Percentiles rank a stretch among this genome's conserved stretches.
Evolutionary conservation across 2,888 invertebrate species (phyloP).

Genomic region (Lomographa bimaculata): DNA sequence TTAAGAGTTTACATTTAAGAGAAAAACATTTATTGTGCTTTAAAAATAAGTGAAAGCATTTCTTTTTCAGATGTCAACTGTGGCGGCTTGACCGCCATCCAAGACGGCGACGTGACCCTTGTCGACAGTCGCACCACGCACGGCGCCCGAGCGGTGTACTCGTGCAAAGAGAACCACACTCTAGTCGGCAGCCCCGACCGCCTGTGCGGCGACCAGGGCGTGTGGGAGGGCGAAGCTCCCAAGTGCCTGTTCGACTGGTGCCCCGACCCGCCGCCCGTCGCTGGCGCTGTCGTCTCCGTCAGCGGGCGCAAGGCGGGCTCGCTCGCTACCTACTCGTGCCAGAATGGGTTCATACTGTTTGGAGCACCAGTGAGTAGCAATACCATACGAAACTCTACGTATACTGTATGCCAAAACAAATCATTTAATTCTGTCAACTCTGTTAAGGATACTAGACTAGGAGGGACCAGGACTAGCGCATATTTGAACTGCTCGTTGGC

Average conservation of each 20-base stretch:
- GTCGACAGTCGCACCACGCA: constrained; percentile 89
- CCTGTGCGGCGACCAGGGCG: constrained; percentile 88
- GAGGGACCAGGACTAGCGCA: no score
- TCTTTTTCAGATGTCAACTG: constrained; percentile 92
- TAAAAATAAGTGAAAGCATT: no score
- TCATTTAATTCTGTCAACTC: no score
- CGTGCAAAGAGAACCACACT: constrained; percentile 93
- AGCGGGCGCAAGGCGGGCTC: constrained; percentile 91
- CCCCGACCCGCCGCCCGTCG: constrained; percentile 90
- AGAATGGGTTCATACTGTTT: constrained; percentile 92
- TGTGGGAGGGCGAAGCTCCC: constrained; percentile 91
- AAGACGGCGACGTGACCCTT: constrained; percentile 88
- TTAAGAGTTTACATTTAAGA: no score
- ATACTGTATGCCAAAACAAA: no score
- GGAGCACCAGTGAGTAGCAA: constrained; percentile 92
- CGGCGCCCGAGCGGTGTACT: constrained; percentile 89
- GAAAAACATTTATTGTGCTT: no score
- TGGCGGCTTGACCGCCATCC: constrained; percentile 86
- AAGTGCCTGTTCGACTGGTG: constrained; percentile 95
- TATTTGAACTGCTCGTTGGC: no score
- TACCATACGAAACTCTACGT: no score
- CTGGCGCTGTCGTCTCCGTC: constrained; percentile 88
- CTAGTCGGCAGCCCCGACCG: constrained; percentile 89
- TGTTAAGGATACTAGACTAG: no score
- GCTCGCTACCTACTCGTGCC: constrained; percentile 91